Percentiles rank a stretch among this genome's conserved stretches.
Conservation (phyloP, 2,888 invertebrate genomes). For the Eilema depressum region DNA sequence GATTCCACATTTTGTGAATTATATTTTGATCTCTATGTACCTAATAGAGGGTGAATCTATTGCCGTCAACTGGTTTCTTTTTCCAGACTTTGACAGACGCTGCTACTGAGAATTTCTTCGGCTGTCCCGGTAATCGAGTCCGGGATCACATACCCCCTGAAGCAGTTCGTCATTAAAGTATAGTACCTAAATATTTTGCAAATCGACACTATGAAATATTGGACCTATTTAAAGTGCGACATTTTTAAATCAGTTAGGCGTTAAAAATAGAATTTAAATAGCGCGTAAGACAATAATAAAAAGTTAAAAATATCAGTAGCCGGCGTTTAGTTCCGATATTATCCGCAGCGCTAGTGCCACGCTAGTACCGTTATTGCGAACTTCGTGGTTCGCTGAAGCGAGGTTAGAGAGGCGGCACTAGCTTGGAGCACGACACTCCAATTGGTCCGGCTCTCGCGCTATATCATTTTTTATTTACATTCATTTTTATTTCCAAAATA, state of each 20-base stretch:
- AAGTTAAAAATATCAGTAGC: constrained; percentile 10
- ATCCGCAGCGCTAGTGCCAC: constrained; percentile 56
- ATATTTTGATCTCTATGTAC: too few relatives aligned
- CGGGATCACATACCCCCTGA: background rate
- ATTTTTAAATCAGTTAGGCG: constrained; percentile 4
- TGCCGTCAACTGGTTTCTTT: background rate
- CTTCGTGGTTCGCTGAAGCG: constrained; percentile 44
- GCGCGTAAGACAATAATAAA: background rate
- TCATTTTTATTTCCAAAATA: background rate
- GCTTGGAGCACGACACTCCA: constrained; percentile 47
- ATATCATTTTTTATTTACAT: background rate
- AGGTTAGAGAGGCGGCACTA: constrained; percentile 61
- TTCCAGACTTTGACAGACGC: background rate
- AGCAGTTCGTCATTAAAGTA: background rate
- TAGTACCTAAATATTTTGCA: background rate
- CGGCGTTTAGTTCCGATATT: constrained; percentile 35
- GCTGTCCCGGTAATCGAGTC: background rate
- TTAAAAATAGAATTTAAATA: constrained; percentile 7
- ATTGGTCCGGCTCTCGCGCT: constrained; percentile 35
- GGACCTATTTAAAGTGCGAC: background rate
- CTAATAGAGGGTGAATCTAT: background rate
- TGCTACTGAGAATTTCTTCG: background rate
- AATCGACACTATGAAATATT: background rate
- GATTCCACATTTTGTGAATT: too few relatives aligned
- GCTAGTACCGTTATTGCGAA: constrained; percentile 59